phyloP scores from a whole-genome alignment of 2,888 invertebrate genomes.

The Plebejus anna region DNA sequence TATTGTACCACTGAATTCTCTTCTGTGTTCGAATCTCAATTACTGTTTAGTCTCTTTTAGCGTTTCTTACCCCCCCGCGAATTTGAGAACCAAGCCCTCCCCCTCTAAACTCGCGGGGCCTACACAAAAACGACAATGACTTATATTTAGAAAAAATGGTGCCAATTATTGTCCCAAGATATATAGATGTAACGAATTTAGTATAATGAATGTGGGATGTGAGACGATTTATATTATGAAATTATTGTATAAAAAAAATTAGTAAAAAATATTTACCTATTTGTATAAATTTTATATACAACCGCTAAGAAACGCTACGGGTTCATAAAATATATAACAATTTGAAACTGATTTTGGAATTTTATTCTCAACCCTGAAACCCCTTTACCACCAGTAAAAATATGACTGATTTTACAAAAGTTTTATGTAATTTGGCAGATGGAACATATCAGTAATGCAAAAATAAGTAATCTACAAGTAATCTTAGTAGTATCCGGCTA shows the following conservation, averaged over 20 bases:
- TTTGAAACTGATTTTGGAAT: conserved; percentile 57
- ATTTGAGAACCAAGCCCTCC: conserved; percentile 31
- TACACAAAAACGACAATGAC: conserved; percentile 34
- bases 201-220: conserved; percentile 49
- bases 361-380: conserved; percentile 40
- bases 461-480: no score
- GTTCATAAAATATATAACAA: conserved; percentile 78
- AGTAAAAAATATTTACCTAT: conserved; percentile 59
- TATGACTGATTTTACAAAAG: no score
- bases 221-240: conserved; percentile 56
- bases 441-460: no score
- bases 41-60: conserved; percentile 53
- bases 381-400: background rate
- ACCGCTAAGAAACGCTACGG: conserved; percentile 79
- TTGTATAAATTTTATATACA: conserved; percentile 72
- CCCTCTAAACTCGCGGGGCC: conserved; percentile 32
- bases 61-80: conserved; percentile 55
- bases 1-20: conserved; percentile 60
- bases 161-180: conserved; percentile 60
- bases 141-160: conserved; percentile 53
- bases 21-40: conserved; percentile 71
- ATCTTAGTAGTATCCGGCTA: no score
- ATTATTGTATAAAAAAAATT: conserved; percentile 48
- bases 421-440: no score
- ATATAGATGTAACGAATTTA: conserved; percentile 53